Evolutionary conservation across 2,113 vertebrate genomes (phyloP), one percentile per base, ranked within the genome.

Genomic region (Phoenicopterus ruber): DNA sequence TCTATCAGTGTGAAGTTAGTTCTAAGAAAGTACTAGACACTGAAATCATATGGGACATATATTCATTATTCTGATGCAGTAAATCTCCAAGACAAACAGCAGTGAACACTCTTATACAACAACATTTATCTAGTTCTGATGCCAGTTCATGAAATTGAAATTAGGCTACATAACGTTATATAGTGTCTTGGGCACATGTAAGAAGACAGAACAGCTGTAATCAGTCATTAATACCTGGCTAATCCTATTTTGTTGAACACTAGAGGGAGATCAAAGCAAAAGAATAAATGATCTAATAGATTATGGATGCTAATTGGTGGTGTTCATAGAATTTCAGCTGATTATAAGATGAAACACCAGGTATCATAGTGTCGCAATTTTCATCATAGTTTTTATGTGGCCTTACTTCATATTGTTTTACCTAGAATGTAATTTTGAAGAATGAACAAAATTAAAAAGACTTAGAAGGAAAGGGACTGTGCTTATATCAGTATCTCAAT

Each of bases 261-360:
- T 97, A 97, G 96, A 91, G 96, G 96, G 96, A 93, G 95, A 96
- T 96, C 70, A 93, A 95, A 96, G 91, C 94, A 95, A 97, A 96
- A 94, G 74, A 96, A 97, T 95, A 71, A 81, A 72, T 79, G 6
- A 66, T 12, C 18, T 50, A 62, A 81, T 42, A 55, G 34, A 3
- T 20, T 13, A n/a, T 15, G 29, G 19, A 13, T 40, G 34, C 4
- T 87, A 79, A 87, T 65, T 85, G 26, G 18, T 49, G 19, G 13
- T 55, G 11, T 31, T 82, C 15, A 47, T 71, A 65, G 86, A 77
- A 92, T 72, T 90, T 57, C 46, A 49, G 10, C 18, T 29, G 13
- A 42, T 13, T 9, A 4, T 19, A 28, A 31, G 5, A 82, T 49
- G 34, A 87, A 86, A 34, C 28, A 63, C 4, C 29, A 44, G 14